Evolutionary conservation across 2,113 vertebrate genomes (phyloP).

Genomic region (Pangasianodon hypophthalmus): DNA sequence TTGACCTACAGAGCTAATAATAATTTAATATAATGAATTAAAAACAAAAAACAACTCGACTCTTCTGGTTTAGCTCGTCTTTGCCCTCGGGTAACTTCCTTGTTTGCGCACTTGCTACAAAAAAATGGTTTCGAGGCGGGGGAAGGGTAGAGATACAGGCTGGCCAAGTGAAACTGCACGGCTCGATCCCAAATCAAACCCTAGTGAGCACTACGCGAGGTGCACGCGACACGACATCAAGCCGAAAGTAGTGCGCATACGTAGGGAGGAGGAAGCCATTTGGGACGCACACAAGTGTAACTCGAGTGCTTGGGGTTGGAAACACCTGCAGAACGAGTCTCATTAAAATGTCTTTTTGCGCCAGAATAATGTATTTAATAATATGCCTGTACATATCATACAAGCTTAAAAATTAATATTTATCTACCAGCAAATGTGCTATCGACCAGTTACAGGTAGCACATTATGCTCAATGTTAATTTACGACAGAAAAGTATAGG

Average conservation of each 20-base stretch:
- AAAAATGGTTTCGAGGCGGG: slow-evolving; percentile 60
- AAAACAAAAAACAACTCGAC: neutral
- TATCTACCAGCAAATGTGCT: neutral
- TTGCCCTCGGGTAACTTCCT: slow-evolving; percentile 18
- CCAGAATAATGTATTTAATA: neutral
- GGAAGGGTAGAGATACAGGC: slow-evolving; percentile 35
- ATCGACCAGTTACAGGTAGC: neutral
- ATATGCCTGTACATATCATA: neutral
- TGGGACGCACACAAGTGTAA: neutral
- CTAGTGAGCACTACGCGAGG: neutral
- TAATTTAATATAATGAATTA: neutral
- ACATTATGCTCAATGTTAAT: no score
- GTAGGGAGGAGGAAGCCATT: neutral
- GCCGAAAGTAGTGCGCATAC: neutral
- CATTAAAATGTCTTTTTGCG: neutral
- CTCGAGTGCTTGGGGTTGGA: neutral
- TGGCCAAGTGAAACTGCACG: slow-evolving; percentile 5
- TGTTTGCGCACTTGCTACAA: slow-evolving; percentile 16
- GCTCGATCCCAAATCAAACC: neutral
- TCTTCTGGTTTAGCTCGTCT: neutral
- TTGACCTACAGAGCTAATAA: neutral
- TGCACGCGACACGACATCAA: neutral
- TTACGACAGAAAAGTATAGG: neutral
- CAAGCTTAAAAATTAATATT: neutral
- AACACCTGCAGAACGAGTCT: neutral